Conservation (phyloP, 2,113 vertebrate species). For the Panurus biarmicus region DNA sequence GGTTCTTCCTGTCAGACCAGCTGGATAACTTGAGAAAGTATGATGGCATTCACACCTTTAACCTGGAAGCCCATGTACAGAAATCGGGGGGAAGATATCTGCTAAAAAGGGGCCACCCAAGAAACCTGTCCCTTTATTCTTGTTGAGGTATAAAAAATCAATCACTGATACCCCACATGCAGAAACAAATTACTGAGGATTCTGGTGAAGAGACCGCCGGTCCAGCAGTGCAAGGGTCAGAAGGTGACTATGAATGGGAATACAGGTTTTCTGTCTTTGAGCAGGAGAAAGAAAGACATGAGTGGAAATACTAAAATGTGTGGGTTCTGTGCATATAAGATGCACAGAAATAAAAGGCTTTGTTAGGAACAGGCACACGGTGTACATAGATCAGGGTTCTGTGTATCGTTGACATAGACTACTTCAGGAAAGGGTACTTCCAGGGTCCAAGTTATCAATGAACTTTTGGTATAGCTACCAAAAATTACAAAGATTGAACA, state of each 20-base stretch:
- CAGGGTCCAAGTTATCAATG: no score
- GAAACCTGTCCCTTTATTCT: neutral
- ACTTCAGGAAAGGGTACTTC: neutral
- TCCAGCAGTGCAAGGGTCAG: neutral
- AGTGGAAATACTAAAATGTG: neutral
- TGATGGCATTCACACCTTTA: neutral
- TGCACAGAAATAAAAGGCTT: neutral
- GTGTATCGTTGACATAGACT: neutral
- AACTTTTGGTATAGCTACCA: neutral
- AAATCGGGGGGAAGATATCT: neutral
- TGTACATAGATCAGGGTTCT: neutral
- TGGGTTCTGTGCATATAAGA: neutral
- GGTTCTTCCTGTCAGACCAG: neutral
- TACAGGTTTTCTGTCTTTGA: neutral
- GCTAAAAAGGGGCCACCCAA: neutral
- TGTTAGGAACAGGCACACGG: neutral
- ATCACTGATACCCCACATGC: fast-evolving
- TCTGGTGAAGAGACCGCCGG: neutral
- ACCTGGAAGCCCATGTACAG: neutral
- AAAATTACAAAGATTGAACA: neutral
- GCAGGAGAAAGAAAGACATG: neutral
- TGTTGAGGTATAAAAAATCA: neutral
- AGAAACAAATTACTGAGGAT: neutral
- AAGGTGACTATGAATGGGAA: neutral
- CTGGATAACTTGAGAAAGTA: neutral